These are phyloP conservation scores for Ypsolopha scabrella DNA, from an alignment of 2,888 invertebrate genomes.

Conservation along the genomic window DNA sequence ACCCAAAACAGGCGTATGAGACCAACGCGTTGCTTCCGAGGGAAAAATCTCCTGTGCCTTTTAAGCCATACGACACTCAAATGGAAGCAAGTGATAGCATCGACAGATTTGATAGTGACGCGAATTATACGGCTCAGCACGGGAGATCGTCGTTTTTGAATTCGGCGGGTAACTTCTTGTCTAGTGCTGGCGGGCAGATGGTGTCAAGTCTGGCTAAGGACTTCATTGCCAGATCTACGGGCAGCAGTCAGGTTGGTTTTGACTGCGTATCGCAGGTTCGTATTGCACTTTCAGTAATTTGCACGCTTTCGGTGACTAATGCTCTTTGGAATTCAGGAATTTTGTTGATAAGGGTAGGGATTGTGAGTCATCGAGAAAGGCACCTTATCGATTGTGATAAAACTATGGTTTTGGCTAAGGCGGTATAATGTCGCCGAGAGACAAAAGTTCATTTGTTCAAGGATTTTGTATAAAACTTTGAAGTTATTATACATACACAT, in stretches of 20 bases:
- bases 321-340: slow-evolving; percentile 11
- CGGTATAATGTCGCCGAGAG: too few relatives aligned
- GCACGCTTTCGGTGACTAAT: slow-evolving; percentile 35
- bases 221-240: slow-evolving; percentile 75
- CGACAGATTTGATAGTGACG: slow-evolving; percentile 33
- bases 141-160: slow-evolving; percentile 48
- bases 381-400: too few relatives aligned
- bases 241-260: slow-evolving; percentile 77
- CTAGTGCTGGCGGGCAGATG: slow-evolving; percentile 61
- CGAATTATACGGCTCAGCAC: slow-evolving; percentile 35
- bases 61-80: slow-evolving; percentile 18
- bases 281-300: slow-evolving; percentile 39
- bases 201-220: slow-evolving; percentile 74
- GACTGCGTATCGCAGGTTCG: slow-evolving; percentile 67
- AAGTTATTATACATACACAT: too few relatives aligned
- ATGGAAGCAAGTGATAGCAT: slow-evolving; percentile 20
- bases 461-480: too few relatives aligned
- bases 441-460: too few relatives aligned
- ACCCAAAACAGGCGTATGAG: slow-evolving; percentile 38
- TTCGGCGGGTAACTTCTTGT: slow-evolving; percentile 50
- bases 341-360: slow-evolving; percentile 11
- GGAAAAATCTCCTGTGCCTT: slow-evolving; percentile 35
- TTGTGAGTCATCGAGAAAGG: too few relatives aligned
- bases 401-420: too few relatives aligned
- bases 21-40: slow-evolving; percentile 41